These are phyloP conservation scores for Subacronicta megacephala DNA, from an alignment of 2,888 invertebrate species.

Conservation along the genomic window DNA sequence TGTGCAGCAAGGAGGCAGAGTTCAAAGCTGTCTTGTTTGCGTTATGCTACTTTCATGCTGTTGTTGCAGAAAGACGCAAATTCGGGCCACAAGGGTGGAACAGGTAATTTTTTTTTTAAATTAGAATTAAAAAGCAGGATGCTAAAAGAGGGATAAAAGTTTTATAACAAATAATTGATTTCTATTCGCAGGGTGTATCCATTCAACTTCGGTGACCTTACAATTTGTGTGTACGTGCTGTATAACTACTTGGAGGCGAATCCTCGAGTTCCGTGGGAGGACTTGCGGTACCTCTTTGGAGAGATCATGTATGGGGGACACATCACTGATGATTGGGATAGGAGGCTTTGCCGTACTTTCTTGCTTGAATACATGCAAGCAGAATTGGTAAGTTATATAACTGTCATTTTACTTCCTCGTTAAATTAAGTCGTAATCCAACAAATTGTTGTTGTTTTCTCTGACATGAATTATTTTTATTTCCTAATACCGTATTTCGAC, in stretches of 20 bases:
- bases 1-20: slow-evolving; percentile 97
- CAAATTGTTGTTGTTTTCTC: not conserved
- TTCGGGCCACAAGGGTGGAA: slow-evolving; percentile 99
- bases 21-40: slow-evolving; percentile 97
- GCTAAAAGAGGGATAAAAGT: not conserved
- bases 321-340: slow-evolving; percentile 98
- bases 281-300: slow-evolving; percentile 97
- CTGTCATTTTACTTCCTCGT: not conserved
- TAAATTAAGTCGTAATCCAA: not conserved
- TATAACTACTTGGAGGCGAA: slow-evolving; percentile 97
- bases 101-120: slow-evolving; percentile 72
- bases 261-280: slow-evolving; percentile 97
- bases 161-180: not conserved
- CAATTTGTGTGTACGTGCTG: slow-evolving; percentile 97
- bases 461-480: too few relatives aligned
- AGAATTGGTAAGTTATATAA: slow-evolving; percentile 90
- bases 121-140: not conserved
- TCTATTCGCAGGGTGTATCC: slow-evolving; percentile 90
- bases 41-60: slow-evolving; percentile 98
- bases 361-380: slow-evolving; percentile 96
- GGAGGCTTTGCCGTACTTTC: slow-evolving; percentile 95
- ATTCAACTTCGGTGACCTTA: slow-evolving; percentile 95
- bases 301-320: slow-evolving; percentile 99
- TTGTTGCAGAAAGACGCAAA: slow-evolving; percentile 97
- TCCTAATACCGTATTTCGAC: too few relatives aligned